Conservation (phyloP, 2,113 vertebrate species). For the Poeciliopsis prolifica region DNA sequence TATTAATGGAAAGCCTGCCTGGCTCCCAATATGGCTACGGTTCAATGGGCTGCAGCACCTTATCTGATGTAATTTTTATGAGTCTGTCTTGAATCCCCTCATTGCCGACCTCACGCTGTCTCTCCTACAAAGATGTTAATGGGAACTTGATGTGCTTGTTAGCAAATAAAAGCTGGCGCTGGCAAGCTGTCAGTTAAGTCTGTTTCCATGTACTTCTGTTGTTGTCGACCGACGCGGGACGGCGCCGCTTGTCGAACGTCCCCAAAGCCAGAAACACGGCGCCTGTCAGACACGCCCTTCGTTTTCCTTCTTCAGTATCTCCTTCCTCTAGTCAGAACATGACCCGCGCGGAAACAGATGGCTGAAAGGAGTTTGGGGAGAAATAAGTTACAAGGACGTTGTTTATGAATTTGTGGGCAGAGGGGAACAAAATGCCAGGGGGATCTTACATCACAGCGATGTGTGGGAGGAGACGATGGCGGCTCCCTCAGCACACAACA, state of each 20-base stretch:
- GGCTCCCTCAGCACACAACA: conserved; percentile 55
- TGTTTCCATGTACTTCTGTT: conserved; percentile 45
- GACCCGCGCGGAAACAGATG: conserved; percentile 70
- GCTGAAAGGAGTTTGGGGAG: conserved; percentile 60
- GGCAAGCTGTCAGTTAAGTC: conserved; percentile 49
- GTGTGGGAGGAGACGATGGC: conserved; percentile 34
- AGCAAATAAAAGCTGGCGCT: conserved; percentile 60
- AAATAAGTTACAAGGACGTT: conserved; percentile 70
- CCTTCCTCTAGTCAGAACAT: conserved; percentile 32
- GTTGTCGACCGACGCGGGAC: conserved; percentile 47
- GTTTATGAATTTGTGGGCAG: conserved; percentile 66
- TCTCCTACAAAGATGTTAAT: conserved; percentile 49
- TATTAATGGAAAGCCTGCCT: conserved; percentile 60
- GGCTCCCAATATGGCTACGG: conserved; percentile 45
- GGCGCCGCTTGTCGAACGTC: conserved; percentile 40
- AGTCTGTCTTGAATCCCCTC: conserved; percentile 49
- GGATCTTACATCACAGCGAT: conserved; percentile 53
- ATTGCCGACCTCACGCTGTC: conserved; percentile 34
- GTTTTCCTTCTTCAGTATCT: conserved; percentile 20
- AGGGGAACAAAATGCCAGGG: conserved; percentile 40
- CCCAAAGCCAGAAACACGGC: conserved; percentile 32
- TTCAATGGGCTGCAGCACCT: conserved; percentile 54
- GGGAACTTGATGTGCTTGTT: conserved; percentile 63
- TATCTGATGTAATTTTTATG: conserved; percentile 67
- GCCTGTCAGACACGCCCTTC: conserved; percentile 38